Evolutionary conservation across 2,888 invertebrate genomes (phyloP), one percentile per base, ranked within the genome.

Genomic region (Xiphydria camelus): DNA sequence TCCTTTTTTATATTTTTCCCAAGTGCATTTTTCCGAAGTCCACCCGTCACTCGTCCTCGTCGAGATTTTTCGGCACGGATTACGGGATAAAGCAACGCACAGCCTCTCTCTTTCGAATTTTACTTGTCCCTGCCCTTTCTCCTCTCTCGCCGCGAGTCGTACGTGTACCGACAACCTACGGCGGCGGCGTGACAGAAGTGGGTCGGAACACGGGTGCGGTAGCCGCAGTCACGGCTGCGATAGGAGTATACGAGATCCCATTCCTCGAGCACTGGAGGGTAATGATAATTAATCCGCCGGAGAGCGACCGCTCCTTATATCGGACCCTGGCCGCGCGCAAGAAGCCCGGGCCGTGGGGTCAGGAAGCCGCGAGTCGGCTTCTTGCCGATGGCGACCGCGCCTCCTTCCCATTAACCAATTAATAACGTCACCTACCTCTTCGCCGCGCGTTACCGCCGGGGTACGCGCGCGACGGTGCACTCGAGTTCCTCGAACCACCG

Each of bases 361-460:
- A 34, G n/a, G n/a, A n/a, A n/a, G 34, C 34, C 9, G 34, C 9
- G 33, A 5, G 34, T 19, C 34, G 34, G 15, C n/a, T n/a, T n/a
- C n/a, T 18, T 18, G 34, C 19, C 34, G 9, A 14, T 34, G 34
- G n/a, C 34, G 17, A 34, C 15, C 17, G 34, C 15, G 7, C 51
- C 53, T 41, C 52, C 10, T 54, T 56, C 57, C 61, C 61, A 69
- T 68, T 64, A 61, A 65, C 67, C 65, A 66, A 70, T 70, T 70
- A 70, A 66, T 68, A 64, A 69, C 63, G 64, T 64, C 66, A 69
- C 64, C 64, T n/a, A n/a, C n/a, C n/a, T n/a, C n/a, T n/a, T n/a
- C 65, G 59, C 50, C 55, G 42, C 53, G 57, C 58, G 53, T 55
- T 61, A 60, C 62, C 62, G 65, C 60, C 58, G 54, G 52, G 55